Conservation (phyloP, 2,113 vertebrate species). For the Crotophaga sulcirostris region DNA sequence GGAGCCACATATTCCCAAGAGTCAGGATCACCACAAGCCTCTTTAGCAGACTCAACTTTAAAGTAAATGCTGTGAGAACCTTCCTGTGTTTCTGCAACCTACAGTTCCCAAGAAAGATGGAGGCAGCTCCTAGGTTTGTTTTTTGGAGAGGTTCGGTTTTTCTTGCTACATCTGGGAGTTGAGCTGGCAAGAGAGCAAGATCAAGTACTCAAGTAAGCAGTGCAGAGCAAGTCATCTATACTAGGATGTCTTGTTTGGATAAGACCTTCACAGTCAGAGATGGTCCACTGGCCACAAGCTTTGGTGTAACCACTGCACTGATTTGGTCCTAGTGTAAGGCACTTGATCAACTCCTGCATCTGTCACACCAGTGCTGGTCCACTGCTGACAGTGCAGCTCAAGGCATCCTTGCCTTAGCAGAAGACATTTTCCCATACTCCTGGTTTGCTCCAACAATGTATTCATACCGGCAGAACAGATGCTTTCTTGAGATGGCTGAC, state of each 20-base stretch:
- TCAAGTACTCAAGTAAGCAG: rapidly evolving
- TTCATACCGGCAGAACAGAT: neutral
- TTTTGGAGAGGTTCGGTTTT: neutral
- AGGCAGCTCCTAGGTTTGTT: neutral
- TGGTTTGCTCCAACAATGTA: neutral
- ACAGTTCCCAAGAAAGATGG: neutral
- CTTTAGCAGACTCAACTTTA: neutral
- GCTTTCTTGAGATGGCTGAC: neutral
- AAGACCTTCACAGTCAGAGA: neutral
- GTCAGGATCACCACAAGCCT: neutral
- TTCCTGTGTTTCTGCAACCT: neutral
- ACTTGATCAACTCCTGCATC: neutral
- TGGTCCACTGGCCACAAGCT: neutral
- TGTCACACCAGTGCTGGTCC: neutral
- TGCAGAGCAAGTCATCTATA: neutral
- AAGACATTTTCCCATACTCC: neutral
- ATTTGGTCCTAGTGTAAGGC: rapidly evolving
- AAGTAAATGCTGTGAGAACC: neutral
- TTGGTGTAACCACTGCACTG: neutral
- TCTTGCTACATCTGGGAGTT: neutral
- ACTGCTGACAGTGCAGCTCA: neutral
- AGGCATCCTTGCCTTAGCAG: neutral
- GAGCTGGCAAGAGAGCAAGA: neutral
- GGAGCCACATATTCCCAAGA: neutral
- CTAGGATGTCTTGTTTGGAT: neutral